Percentiles rank a stretch among this genome's conserved stretches.
These are phyloP conservation scores for Dendrolimus pini DNA, from an alignment of 2,888 invertebrate species.

Conservation along the genomic window DNA sequence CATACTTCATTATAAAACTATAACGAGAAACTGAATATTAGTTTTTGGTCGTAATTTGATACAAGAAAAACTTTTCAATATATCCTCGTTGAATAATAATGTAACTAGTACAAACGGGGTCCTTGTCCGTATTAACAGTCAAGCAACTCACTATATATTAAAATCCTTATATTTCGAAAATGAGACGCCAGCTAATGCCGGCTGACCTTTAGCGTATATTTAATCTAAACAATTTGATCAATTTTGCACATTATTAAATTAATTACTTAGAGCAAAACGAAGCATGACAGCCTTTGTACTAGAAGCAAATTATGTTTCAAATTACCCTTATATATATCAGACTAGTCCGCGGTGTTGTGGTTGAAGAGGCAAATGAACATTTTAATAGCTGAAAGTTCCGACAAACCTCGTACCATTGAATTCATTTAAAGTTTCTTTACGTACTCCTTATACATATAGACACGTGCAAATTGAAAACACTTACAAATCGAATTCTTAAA, in stretches of 20 bases:
- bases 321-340: background rate
- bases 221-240: background rate
- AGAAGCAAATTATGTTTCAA: background rate
- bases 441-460: too few relatives aligned
- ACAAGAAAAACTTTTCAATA: background rate
- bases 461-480: too few relatives aligned
- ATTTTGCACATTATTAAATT: background rate
- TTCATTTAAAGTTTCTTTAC: too few relatives aligned
- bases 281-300: background rate
- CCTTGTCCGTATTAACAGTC: background rate
- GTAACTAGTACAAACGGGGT: background rate
- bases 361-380: too few relatives aligned
- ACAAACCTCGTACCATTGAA: too few relatives aligned
- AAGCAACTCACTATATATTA: background rate
- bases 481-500: too few relatives aligned
- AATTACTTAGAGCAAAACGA: background rate
- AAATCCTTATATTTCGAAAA: too few relatives aligned
- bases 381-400: too few relatives aligned
- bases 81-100: background rate
- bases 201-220: background rate
- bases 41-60: background rate
- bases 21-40: constrained; percentile 3
- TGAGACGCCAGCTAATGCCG: too few relatives aligned
- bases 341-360: background rate
- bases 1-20: constrained; percentile 30